Conservation (phyloP, 2,888 invertebrate genomes). For the Thecophora atra region DNA sequence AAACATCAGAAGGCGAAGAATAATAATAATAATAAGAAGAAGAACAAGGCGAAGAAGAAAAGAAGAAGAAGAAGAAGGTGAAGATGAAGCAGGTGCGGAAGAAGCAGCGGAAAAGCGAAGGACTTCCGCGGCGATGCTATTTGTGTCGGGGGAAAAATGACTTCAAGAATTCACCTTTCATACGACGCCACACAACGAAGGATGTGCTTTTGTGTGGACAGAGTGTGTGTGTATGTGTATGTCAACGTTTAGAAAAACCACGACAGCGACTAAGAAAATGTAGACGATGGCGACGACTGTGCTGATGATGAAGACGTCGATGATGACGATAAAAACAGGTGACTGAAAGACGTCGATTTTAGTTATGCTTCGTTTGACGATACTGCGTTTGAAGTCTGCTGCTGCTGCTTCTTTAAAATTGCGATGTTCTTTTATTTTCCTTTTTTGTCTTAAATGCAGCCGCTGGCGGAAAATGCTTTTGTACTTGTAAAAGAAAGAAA, state of each 20-base stretch:
- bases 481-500: background rate
- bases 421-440: conserved; percentile 4
- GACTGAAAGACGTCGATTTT: too few relatives aligned
- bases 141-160: background rate
- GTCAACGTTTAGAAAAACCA: background rate
- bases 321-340: background rate
- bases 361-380: too few relatives aligned
- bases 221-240: background rate
- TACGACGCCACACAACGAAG: background rate
- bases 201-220: background rate
- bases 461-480: conserved; percentile 10
- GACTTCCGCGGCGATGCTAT: too few relatives aligned
- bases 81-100: too few relatives aligned
- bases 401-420: too few relatives aligned
- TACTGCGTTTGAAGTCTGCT: too few relatives aligned
- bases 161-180: background rate
- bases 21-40: too few relatives aligned
- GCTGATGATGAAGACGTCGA: background rate
- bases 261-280: conserved; percentile 11
- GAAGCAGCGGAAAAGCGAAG: too few relatives aligned
- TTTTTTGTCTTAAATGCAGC: background rate
- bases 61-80: too few relatives aligned
- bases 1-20: too few relatives aligned
- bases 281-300: background rate
- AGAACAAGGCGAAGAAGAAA: too few relatives aligned